phyloP scores from a whole-genome alignment of 2,888 invertebrate species.

The Axea sp. region DNA sequence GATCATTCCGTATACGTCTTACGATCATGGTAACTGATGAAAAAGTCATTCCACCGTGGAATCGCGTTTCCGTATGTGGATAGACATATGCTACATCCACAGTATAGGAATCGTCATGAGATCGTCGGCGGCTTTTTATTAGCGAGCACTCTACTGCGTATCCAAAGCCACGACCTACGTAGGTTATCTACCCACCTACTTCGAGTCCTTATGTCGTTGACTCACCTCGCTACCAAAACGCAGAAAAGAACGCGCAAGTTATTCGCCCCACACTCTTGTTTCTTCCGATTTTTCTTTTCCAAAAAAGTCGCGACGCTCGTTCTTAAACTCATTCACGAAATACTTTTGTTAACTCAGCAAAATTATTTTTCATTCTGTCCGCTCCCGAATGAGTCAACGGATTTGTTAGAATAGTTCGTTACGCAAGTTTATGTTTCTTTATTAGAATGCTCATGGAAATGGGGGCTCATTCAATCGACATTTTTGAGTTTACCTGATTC shows the following conservation, averaged over 20 bases:
- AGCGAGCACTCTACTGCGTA: slow-evolving; percentile 25
- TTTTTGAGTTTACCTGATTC: not conserved
- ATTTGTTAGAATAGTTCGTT: slow-evolving; percentile 5
- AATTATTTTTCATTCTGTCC: slow-evolving; percentile 27
- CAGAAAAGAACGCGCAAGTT: slow-evolving; percentile 7
- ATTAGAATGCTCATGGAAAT: not conserved
- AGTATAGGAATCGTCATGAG: slow-evolving; percentile 47
- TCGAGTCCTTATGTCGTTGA: slow-evolving; percentile 44
- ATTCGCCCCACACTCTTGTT: not conserved
- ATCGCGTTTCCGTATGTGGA: slow-evolving; percentile 64
- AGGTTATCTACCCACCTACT: slow-evolving; percentile 53
- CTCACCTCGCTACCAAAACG: slow-evolving; percentile 49
- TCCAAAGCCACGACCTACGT: slow-evolving; percentile 39
- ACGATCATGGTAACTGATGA: slow-evolving; percentile 57
- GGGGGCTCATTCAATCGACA: not conserved
- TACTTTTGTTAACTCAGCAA: slow-evolving; percentile 22
- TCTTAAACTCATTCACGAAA: slow-evolving; percentile 22
- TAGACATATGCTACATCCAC: slow-evolving; percentile 34
- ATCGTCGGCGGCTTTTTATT: slow-evolving; percentile 61
- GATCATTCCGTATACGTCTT: slow-evolving; percentile 58
- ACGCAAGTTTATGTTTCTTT: not conserved
- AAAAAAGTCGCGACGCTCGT: slow-evolving; percentile 2
- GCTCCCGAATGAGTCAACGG: slow-evolving; percentile 23
- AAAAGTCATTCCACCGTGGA: slow-evolving; percentile 58
- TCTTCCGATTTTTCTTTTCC: not conserved